Evolutionary conservation across 2,113 vertebrate genomes (phyloP), one percentile per base, ranked within the genome.

Genomic region (Oryzias melastigma): DNA sequence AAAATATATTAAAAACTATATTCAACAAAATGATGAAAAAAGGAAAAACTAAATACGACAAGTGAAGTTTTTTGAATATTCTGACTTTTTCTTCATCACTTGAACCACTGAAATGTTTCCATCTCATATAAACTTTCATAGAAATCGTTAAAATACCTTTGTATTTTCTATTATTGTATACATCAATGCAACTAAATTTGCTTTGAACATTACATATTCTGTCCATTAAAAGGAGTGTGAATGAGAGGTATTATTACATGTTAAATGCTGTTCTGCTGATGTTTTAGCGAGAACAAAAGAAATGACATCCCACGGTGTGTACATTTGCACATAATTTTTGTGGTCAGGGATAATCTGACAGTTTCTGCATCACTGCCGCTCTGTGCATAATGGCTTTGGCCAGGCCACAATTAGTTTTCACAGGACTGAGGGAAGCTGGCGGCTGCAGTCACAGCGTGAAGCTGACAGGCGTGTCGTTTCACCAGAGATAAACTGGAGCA

Each of bases 371-470:
- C 80, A 79, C 81, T 41, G 72, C 69, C 80, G 58, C 66, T 79
- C 61, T 59, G 56, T 77, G 74, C 78, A 84, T 86, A 81, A 87
- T 83, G 60, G 74, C 77, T 69, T 66, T 80, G 78, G 86, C 77
- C 82, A 82, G 78, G 84, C 77, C 82, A 82, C 77, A 86, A 90
- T 91, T 87, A 89, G 77, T 80, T 88, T 88, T 82, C 84, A 80
- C 58, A 73, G 81, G 84, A 90, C 83, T 76, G 83, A 68, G 73
- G 77, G 77, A 81, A 75, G 73, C 73, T 61, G 55, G 78, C 73
- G 62, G 66, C 77, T 74, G 80, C 72, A 59, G 29, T 67, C 75
- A 59, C 75, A 74, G 66, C 63, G 71, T 75, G 75, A 64, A 64
- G 69, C 80, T 77, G 80, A 82, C 87, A 88, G 75, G 82, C 78